Percentiles rank a stretch among this genome's conserved stretches.
Conservation (phyloP, 2,113 vertebrate species). For the Zeus faber region DNA sequence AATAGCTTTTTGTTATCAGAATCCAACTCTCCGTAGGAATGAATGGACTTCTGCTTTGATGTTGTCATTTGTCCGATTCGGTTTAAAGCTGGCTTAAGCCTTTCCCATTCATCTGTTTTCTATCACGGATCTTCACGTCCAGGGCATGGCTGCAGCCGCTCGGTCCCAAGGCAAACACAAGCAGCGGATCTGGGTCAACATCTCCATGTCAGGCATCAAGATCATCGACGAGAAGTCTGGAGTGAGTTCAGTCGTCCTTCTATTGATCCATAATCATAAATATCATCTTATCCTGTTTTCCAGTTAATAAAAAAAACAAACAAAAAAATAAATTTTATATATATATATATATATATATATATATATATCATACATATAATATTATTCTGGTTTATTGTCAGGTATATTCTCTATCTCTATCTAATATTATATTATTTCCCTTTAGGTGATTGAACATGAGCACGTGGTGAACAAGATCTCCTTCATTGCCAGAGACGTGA, state of each 20-base stretch:
- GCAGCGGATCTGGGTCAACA: slow-evolving; percentile 92
- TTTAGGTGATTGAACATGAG: slow-evolving; percentile 95
- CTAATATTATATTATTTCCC: neutral
- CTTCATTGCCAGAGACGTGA: slow-evolving; percentile 96
- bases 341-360: no score
- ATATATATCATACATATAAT: no score
- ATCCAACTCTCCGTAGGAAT: no score
- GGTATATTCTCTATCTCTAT: no score
- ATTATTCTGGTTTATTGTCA: no score
- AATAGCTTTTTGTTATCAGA: no score
- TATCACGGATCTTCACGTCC: slow-evolving; percentile 5
- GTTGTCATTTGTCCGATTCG: no score
- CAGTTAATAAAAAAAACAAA: no score
- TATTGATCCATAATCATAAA: neutral
- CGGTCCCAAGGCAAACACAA: slow-evolving; percentile 98
- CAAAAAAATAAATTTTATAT: no score
- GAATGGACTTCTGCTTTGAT: no score
- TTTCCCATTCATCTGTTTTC: neutral
- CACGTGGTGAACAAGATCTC: slow-evolving; percentile 94
- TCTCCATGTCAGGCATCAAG: slow-evolving; percentile 92
- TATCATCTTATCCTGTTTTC: no score
- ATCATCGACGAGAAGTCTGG: slow-evolving; percentile 94
- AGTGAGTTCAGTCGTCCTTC: slow-evolving; percentile 72
- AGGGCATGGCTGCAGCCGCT: slow-evolving; percentile 93
- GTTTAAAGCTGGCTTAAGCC: no score